phyloP scores from a whole-genome alignment of 2,888 invertebrate species.

The Colostygia pectinataria region DNA sequence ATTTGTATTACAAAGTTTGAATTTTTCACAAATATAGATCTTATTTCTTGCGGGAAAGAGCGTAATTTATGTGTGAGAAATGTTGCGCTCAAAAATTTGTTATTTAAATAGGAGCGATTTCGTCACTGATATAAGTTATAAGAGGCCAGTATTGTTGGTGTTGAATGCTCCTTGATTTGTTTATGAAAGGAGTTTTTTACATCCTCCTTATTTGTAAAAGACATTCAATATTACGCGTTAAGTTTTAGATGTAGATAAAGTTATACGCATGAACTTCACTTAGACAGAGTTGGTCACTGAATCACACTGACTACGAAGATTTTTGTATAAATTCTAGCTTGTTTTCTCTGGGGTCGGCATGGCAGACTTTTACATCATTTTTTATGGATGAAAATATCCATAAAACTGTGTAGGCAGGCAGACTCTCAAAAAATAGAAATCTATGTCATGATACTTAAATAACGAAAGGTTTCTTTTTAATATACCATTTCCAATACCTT shows the following conservation, averaged over 20 bases:
- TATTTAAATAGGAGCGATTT: conserved; percentile 42
- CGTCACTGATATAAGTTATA: conserved; percentile 46
- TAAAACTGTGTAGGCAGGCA: too few species aligned
- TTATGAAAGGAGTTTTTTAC: conserved; percentile 25
- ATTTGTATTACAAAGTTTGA: conserved; percentile 11
- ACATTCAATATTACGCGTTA: conserved; percentile 5
- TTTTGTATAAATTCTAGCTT: too few species aligned
- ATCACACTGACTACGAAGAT: too few species aligned
- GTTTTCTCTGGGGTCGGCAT: too few species aligned
- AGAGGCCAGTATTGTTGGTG: conserved; percentile 30
- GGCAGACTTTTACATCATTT: too few species aligned
- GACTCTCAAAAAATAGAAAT: too few species aligned
- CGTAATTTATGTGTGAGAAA: neutral
- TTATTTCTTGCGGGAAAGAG: conserved; percentile 3
- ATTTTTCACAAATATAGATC: conserved; percentile 5
- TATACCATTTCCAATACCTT: neutral
- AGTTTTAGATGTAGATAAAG: conserved; percentile 8
- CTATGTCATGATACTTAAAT: too few species aligned
- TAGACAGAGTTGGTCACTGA: too few species aligned
- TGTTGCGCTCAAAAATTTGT: conserved; percentile 24
- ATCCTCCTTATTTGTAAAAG: conserved; percentile 22
- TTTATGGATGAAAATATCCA: too few species aligned
- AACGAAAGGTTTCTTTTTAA: neutral
- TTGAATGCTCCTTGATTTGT: conserved; percentile 28
- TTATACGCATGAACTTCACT: neutral